Base-by-base conservation (phyloP, 2,113 vertebrate genomes). In the Phalacrocorax carbo region DNA sequence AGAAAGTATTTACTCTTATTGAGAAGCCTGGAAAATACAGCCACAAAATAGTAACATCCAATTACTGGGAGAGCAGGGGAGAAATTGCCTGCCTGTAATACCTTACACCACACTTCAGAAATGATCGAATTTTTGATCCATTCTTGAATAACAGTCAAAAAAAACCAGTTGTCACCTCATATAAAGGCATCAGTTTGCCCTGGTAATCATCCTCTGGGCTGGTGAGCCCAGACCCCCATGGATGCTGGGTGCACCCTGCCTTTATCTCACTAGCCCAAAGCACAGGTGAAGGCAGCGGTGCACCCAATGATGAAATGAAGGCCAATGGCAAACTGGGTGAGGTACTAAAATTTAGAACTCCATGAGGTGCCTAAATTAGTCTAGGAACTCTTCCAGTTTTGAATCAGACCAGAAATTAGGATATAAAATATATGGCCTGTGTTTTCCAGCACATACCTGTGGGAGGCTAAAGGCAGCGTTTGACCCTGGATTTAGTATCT, bases 391-490 rank as follows among this genome's bases (percentile, higher is more conserved):
- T 71, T 75, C 57, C 69, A 82, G 38, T 26, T 86, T 84, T 60
- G 48, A 38, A 34, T 36, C 13, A 6, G 4, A 49, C 23, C 34
- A 69, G 58, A 64, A 88, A 75, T 65, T 8, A 57, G 22, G 29
- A n/a, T 38, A 15, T 64, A 72, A 93, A 86, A 29, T 36, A 65
- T 20, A 26, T 0, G 4, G 49, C 7, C 32, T 84, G 21, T 55
- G 18, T 68, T 93, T 89, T 79, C 34, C 57, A 62, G 48, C 17
- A 8, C 6, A 8, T 27, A 66, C 5, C 40, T 88, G 20, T 0
- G 1, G n/a, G 66, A 95, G 22, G 19, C 32, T 60, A 25, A 60
- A 38, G 0, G 0, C 11, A 71, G 44, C 2, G 2, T 70, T 78
- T 91, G 23, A 89, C 60, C n/a, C 44, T 73, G 66, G 48, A 22